These are phyloP conservation scores for Phyllostomus discolor DNA, from an alignment of 2,113 vertebrate genomes.

Conservation along the genomic window DNA sequence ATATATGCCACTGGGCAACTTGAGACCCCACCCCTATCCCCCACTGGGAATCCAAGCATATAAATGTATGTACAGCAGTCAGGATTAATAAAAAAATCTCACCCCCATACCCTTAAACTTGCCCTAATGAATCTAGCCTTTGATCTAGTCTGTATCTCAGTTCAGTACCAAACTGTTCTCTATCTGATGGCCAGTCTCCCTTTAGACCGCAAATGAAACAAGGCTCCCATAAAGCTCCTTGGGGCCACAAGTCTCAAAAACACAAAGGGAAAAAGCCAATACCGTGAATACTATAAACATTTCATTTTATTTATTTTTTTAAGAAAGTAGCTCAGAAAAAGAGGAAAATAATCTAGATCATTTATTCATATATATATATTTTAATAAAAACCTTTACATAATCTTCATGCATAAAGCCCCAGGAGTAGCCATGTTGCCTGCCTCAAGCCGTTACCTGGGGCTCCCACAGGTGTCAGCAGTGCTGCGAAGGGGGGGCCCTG, in stretches of 20 bases:
- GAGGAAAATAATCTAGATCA: conserved; percentile 85
- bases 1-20: not conserved
- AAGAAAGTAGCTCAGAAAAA: conserved; percentile 83
- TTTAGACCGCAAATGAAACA: not conserved
- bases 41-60: not conserved
- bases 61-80: not conserved
- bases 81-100: not conserved
- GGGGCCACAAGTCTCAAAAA: conserved; percentile 2
- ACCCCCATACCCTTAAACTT: not conserved
- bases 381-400: conserved; percentile 84
- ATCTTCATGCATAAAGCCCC: conserved; percentile 78
- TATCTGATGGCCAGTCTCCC: not conserved
- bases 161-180: not conserved
- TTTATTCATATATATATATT: conserved; percentile 80
- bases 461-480: not conserved
- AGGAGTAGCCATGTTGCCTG: not conserved
- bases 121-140: not conserved
- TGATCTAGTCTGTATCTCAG: not conserved
- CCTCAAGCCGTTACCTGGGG: not conserved
- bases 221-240: not conserved
- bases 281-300: conserved; percentile 79
- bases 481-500: not conserved
- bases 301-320: conserved; percentile 78
- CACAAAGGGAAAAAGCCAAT: conserved; percentile 56
- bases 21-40: not conserved